Base-by-base conservation (phyloP, 2,113 vertebrate species). In the Anoplopoma fimbria region DNA sequence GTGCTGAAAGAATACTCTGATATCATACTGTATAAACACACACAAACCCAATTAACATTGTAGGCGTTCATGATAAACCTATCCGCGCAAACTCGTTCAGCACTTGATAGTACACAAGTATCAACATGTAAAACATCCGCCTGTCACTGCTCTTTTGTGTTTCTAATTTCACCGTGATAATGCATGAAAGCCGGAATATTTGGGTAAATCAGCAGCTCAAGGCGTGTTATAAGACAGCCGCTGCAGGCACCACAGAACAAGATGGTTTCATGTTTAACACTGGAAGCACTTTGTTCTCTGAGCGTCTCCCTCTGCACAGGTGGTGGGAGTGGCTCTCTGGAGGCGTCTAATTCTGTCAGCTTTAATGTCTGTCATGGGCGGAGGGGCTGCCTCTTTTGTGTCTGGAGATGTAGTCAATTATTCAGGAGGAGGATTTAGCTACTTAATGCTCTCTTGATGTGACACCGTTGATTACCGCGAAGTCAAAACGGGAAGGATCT, bases 341-440 rank as follows among this genome's bases (percentile, higher is more conserved):
- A 82, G 57, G 79, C 77, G 36, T 85, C 79, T 78, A 38, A 51
- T 64, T 61, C 85, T 81, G 81, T 77, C 84, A 76, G 73, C 23
- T 40, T 83, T 23, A 53, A 55, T 71, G 74, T 83, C 53, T 87
- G 79, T 84, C 81, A 51, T 55, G 38, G 45, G 68, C n/a, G 61
- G 51, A 75, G 69, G 38, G 42, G 47, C 60, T 81, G 45, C 57
- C 71, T 72, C 73, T 69, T 78, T 82, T 69, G 55, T 77, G 69
- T 77, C 55, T 71, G 65, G 49, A 86, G 82, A 84, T 57, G 45
- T n/a, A 67, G 73, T 85, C 45, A 82, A 45, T 86, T 75, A 89
- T 85, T 89, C 79, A 92, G 69, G 31, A 75, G 70, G 63, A 69
- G 47, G 69, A 74, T 90, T 90, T 53, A 77, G 29, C 72, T 21